Evolutionary conservation across 1,140 invertebrate species (phyloP), one percentile per base, ranked within the genome.

Genomic region (Cotesia typhae): DNA sequence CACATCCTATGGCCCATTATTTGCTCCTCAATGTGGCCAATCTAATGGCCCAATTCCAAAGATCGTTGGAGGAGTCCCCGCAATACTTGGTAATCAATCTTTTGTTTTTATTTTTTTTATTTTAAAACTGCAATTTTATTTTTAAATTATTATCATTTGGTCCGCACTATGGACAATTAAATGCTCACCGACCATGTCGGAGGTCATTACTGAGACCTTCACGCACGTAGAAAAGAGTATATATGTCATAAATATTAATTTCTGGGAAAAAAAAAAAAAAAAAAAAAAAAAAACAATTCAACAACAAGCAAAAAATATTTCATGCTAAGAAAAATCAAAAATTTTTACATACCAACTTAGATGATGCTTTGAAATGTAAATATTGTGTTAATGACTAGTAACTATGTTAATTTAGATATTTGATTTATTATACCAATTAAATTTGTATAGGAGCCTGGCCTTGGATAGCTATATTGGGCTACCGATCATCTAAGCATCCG

Each of bases 391-490:
- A 47, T 47, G 28, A n/a, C 10, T 41, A 9, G 20, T 47, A 47
- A 7, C 5, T 47, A 9, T 6, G 41, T 47, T 47, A 52, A 10
- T 52, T 52, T 52, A 10, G 7, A 52, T 3, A 14, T 14, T 9
- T 12, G 4, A n/a, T 55, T 53, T 38, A 57, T 51, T 36, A 14
- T 36, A 47, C 36, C 4, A 63, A 4, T 57, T 70, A 55, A 52
- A 35, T 53, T 75, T 61, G 74, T 74, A 52, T 77, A 91, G 91
- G 92, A 53, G 88, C 90, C 20, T 93, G 92, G 89, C 92, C 93
- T 1, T 94, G 92, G 92, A 88, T 94, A 66, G 89, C 90, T 0
- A 89, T 90, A 2, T 84, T 94, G 38, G 92, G 92, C 0, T 94
- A 92, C 84, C 80, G 77, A 68, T 84, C 87, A 74, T 77, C 76